Evolutionary conservation across 2,888 invertebrate genomes (phyloP).

Genomic region (Protula sp.): DNA sequence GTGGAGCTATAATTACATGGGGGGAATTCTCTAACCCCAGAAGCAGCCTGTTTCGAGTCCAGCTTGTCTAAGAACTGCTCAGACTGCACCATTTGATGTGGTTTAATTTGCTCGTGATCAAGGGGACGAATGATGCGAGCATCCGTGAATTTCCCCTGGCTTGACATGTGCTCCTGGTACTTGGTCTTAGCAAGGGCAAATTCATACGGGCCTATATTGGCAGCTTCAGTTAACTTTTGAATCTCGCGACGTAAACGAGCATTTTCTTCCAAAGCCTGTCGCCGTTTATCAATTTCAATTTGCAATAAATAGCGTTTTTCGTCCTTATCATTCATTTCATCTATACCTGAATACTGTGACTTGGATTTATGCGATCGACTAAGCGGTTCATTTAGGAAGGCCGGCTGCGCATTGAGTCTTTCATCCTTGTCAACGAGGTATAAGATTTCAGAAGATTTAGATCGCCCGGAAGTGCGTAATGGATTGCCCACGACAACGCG

Average conservation of each 20-base stretch:
- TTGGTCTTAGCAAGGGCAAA: neutral
- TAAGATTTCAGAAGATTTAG: conserved; percentile 6
- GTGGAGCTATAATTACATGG: neutral
- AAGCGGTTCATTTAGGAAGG: neutral
- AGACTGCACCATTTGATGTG: too few species aligned
- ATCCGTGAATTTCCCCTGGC: neutral
- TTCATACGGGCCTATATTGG: conserved; percentile 12
- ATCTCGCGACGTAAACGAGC: conserved; percentile 58
- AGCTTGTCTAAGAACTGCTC: neutral
- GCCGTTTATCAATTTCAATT: conserved; percentile 62
- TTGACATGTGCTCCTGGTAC: neutral
- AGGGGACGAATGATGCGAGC: neutral
- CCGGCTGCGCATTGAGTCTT: neutral
- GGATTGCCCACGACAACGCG: neutral
- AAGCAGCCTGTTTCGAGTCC: neutral
- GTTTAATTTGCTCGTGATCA: neutral
- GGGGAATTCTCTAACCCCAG: neutral
- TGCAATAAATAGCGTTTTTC: conserved; percentile 59
- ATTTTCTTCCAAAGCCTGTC: conserved; percentile 61
- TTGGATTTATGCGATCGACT: neutral
- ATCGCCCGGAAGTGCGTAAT: neutral
- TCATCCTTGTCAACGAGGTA: conserved; percentile 12
- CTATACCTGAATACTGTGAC: conserved; percentile 42
- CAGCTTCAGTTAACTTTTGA: conserved; percentile 41
- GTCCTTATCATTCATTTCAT: conserved; percentile 59